Base-by-base conservation (phyloP, 1,140 invertebrate species). In the Ceratitis capitata region DNA sequence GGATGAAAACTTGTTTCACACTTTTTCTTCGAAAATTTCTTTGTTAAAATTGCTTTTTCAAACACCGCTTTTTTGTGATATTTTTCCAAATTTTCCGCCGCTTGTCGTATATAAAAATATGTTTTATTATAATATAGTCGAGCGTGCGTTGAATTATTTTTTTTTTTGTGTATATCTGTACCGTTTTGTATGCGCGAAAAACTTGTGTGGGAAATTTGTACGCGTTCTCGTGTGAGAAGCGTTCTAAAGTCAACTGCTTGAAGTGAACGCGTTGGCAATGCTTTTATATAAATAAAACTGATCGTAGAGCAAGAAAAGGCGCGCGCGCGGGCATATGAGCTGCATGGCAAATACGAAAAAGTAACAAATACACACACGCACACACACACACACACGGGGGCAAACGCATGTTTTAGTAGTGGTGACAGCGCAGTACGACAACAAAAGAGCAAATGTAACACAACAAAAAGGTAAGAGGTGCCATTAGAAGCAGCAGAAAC, bases 161-260 rank as follows among this genome's bases (percentile, higher is more conserved):
- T 64, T 12, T 64, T 39, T 12, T 64, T 35, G 6, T 69, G 29
- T 45, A 39, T 78, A 23, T n/a, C 2, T 83, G 49, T 83, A 9
- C 23, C 26, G 51, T 45, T 53, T 35, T 47, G 16, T 6, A 39
- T 35, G 82, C 53, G 82, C 53, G 47, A 19, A 42, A 19, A 58
- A 1, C 3, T 32, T 58, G 29, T 39, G 32, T 23, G 23, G 47
- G 53, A 82, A 53, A 58, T 83, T 35, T 83, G 51, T 19, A 61
- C 83, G 83, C 83, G 85, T 86, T 86, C 85, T 86, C 83, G 83
- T 82, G n/a, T 64, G 82, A 86, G 83, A 86, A 86, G 83, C 85
- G 85, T 86, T 86, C 85, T 86, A 78, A 86, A 78, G 74, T 78
- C 85, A 64, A 86, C 85, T 86, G 85, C 53, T 86, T 84, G 49